These are phyloP conservation scores for Sinocyclocheilus grahami DNA, from an alignment of 2,113 vertebrate species.

Conservation along the genomic window DNA sequence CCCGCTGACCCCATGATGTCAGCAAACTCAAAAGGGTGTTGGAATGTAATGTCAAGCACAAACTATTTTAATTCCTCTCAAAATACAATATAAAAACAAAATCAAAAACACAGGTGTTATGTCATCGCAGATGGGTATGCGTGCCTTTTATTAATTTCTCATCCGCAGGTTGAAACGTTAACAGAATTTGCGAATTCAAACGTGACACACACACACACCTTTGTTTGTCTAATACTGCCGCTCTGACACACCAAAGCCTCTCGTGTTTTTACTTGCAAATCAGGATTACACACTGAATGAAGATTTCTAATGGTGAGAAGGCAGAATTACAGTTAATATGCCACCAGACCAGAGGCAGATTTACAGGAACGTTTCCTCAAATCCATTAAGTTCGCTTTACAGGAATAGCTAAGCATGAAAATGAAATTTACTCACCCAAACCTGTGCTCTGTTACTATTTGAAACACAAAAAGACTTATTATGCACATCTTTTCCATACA, in stretches of 20 bases:
- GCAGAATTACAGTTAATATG: constrained; percentile 31
- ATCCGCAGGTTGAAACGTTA: constrained; percentile 43
- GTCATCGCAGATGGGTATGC: constrained; percentile 21
- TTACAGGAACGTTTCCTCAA: neutral
- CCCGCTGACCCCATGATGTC: neutral
- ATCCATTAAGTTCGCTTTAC: neutral
- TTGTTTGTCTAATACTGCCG: constrained; percentile 70
- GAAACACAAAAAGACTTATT: neutral
- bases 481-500: neutral
- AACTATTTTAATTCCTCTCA: neutral
- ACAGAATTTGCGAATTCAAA: constrained; percentile 55
- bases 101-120: neutral
- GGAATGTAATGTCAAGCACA: neutral
- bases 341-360: neutral
- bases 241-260: constrained; percentile 48
- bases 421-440: neutral
- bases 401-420: neutral
- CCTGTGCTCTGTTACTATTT: neutral
- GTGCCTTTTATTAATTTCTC: constrained; percentile 56
- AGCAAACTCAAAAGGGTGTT: neutral
- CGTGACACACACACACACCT: constrained; percentile 58
- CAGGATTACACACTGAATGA: constrained; percentile 49
- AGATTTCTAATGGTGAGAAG: constrained; percentile 42
- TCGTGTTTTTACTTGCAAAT: constrained; percentile 67
- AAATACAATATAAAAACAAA: neutral